Evolutionary conservation across 1,140 invertebrate genomes (phyloP).

Genomic region (Drosophila pallidifrons): DNA sequence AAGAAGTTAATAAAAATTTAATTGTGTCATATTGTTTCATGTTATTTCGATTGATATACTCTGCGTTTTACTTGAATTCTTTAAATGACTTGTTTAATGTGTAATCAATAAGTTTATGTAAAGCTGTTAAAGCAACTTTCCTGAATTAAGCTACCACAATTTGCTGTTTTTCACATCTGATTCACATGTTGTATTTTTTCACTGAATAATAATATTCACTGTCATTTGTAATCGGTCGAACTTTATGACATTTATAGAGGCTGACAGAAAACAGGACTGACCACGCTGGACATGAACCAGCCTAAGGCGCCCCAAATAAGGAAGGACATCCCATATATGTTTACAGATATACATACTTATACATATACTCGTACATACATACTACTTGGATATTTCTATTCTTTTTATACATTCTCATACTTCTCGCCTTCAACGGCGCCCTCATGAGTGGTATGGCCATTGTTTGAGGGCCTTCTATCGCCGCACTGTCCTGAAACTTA

Average conservation of each 20-base stretch:
- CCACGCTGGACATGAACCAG: slow-evolving; percentile 5
- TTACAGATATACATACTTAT: slow-evolving; percentile 29
- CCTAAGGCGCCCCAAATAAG: slow-evolving; percentile 9
- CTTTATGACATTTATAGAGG: slow-evolving; percentile 77
- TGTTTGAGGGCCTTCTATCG: slow-evolving; percentile 17
- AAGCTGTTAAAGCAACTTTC: background rate
- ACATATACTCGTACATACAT: too few relatives aligned
- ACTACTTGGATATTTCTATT: slow-evolving; percentile 74
- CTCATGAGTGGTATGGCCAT: background rate
- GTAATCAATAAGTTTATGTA: background rate
- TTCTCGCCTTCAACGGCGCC: background rate
- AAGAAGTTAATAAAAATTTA: too few relatives aligned
- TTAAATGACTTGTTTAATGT: too few relatives aligned
- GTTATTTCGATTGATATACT: too few relatives aligned
- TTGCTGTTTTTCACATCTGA: slow-evolving; percentile 1
- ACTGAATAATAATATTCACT: slow-evolving; percentile 39
- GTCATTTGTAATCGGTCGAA: slow-evolving; percentile 74
- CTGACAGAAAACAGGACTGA: slow-evolving; percentile 45
- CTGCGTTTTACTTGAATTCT: too few relatives aligned
- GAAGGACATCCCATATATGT: slow-evolving; percentile 41
- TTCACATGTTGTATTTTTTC: slow-evolving; percentile 40
- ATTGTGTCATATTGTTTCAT: too few relatives aligned
- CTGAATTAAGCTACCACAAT: slow-evolving; percentile 1
- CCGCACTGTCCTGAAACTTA: slow-evolving; percentile 38
- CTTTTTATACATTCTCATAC: slow-evolving; percentile 45